Evolutionary conservation across 2,888 invertebrate species (phyloP), one percentile per base, ranked within the genome.

Genomic region (Timema podura): DNA sequence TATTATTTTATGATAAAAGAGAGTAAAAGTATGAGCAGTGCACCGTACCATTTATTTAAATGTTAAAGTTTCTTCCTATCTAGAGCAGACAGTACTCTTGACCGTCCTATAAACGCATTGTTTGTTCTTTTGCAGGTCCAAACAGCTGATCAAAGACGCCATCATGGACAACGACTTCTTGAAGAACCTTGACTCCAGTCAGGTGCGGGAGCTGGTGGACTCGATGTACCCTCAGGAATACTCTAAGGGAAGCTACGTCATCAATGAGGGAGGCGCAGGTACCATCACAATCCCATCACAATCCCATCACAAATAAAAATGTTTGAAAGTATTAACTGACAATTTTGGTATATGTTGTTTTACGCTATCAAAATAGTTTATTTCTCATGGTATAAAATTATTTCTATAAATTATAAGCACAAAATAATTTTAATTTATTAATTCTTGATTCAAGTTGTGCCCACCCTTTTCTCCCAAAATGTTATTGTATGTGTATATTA

Each of bases 101-200:
- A 16, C 10, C 10, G 64, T 64, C 11, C 13, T 64, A n/a, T 16
- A 5, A 3, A 64, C 13, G 11, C 30, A 64, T 65, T 10, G 10
- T 65, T 30, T 59, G 59, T 65, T 65, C 10, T 65, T 48, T 78
- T 77, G 67, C 72, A 87, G 88, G 77, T 86, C 88, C 2, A 87
- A 88, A 76, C 88, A 88, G 77, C 79, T 88, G 48, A 88, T 89
- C 72, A 87, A 88, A 79, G 86, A 86, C 74, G 88, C 89, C 64
- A 83, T 89, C 47, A 81, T 87, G 80, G 87, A 88, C 75, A 89
- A 89, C 77, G 87, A 88, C 76, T 89, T 89, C 79, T 81, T 89
- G 61, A 88, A 88, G 77, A 86, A 89, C 77, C 78, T 89, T 72
- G 88, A 88, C 76, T 82, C 85, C 6, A 83, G 84, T 1, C 88